Conservation (phyloP, 2,888 invertebrate species). For the Bombylius major region DNA sequence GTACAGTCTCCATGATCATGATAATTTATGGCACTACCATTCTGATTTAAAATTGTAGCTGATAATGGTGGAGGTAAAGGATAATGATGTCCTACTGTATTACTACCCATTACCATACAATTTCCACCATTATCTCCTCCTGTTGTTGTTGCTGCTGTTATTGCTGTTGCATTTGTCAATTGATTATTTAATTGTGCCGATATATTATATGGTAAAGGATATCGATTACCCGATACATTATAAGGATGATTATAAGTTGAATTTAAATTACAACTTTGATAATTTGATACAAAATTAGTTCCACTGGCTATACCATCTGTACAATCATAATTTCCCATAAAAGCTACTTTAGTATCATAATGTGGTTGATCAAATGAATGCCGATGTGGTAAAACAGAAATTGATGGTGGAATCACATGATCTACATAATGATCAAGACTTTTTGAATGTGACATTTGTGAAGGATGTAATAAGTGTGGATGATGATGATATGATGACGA, state of each 20-base stretch:
- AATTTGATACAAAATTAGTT: slow-evolving; percentile 5
- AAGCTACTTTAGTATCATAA: neutral
- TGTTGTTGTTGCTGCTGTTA: too few relatives aligned
- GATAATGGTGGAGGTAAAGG: slow-evolving; percentile 4
- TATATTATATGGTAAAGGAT: slow-evolving; percentile 33
- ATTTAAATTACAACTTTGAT: slow-evolving; percentile 11
- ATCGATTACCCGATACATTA: slow-evolving; percentile 35
- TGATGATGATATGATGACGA: neutral
- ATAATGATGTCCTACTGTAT: neutral
- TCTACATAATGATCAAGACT: slow-evolving; percentile 33
- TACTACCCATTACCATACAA: neutral
- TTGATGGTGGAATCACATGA: slow-evolving; percentile 21
- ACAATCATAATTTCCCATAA: slow-evolving; percentile 29
- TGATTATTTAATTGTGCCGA: slow-evolving; percentile 27
- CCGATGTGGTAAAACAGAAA: slow-evolving; percentile 23
- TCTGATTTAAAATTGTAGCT: neutral
- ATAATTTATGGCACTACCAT: slow-evolving; percentile 1
- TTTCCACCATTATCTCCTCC: neutral
- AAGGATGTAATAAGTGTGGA: neutral
- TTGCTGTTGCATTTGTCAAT: neutral
- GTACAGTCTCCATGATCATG: slow-evolving; percentile 8
- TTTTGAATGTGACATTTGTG: slow-evolving; percentile 33
- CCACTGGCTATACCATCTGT: slow-evolving; percentile 25
- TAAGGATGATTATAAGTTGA: slow-evolving; percentile 26
- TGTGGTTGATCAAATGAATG: slow-evolving; percentile 35